Percentiles rank a stretch among this genome's conserved stretches.
These are phyloP conservation scores for Rhagologus leucostigma DNA, from an alignment of 2,113 vertebrate species.

Conservation along the genomic window DNA sequence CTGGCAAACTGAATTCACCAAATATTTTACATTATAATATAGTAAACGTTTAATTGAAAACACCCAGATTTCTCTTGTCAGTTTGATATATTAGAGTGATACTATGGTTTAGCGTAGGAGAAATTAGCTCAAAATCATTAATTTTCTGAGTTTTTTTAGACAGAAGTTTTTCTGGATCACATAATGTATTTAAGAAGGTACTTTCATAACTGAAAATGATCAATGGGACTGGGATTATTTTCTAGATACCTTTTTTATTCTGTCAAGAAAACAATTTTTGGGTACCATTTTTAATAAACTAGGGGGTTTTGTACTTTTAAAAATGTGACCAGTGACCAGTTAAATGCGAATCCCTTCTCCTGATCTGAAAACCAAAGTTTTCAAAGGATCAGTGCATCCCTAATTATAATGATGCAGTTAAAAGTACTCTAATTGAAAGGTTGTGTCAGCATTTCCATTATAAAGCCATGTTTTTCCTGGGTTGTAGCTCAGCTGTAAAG, in stretches of 20 bases:
- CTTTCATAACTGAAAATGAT: background rate
- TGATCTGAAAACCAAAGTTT: constrained; percentile 36
- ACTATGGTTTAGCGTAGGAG: background rate
- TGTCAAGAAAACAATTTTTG: background rate
- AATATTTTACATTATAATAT: background rate
- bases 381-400: constrained; percentile 38
- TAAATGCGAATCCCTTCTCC: background rate
- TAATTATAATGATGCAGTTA: constrained; percentile 54
- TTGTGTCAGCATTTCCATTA: constrained; percentile 60
- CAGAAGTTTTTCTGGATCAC: background rate
- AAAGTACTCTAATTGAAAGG: constrained; percentile 58
- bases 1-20: background rate
- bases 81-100: background rate
- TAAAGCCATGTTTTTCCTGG: constrained; percentile 59
- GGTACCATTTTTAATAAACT: background rate
- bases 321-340: background rate
- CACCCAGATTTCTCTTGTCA: background rate
- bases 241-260: background rate
- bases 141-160: background rate
- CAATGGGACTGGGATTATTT: background rate
- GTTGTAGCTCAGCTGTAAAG: constrained; percentile 64
- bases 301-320: background rate
- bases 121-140: background rate
- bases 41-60: constrained; percentile 1
- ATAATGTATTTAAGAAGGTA: background rate